phyloP scores from a whole-genome alignment of 2,113 vertebrate species.

The Entomyzon cyanotis region DNA sequence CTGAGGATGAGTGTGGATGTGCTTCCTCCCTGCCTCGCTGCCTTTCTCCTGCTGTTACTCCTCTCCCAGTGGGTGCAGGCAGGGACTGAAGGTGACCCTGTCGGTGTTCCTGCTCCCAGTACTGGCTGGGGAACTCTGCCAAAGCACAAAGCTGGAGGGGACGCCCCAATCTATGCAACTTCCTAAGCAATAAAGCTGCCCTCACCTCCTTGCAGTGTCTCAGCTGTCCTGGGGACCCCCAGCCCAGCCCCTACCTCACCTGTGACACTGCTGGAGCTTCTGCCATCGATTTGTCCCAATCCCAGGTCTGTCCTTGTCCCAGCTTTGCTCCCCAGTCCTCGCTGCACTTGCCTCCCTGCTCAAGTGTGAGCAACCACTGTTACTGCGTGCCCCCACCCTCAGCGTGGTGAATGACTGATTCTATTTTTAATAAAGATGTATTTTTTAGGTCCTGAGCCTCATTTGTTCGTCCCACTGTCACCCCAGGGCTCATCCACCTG shows the following conservation, averaged over 20 bases:
- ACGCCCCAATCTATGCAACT: background rate
- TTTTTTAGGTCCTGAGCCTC: background rate
- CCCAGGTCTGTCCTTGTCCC: background rate
- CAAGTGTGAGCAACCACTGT: background rate
- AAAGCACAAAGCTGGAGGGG: background rate
- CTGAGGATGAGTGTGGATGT: background rate
- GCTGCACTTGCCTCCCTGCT: background rate
- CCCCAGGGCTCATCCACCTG: fast-evolving
- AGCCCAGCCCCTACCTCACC: background rate
- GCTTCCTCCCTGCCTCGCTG: background rate
- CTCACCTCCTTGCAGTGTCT: background rate
- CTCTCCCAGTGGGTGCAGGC: background rate
- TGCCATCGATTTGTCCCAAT: background rate
- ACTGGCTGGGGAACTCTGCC: background rate
- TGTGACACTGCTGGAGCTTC: fast-evolving
- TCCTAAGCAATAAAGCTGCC: background rate
- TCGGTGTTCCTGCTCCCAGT: fast-evolving
- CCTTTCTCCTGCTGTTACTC: background rate
- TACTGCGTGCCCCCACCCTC: fast-evolving
- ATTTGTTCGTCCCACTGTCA: fast-evolving
- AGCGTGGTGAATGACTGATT: background rate
- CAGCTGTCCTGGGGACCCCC: background rate
- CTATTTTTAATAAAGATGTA: slow-evolving; percentile 58
- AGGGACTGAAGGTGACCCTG: background rate
- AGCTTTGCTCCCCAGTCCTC: background rate